These are phyloP conservation scores for Cerastis rubricosa DNA, from an alignment of 2,888 invertebrate species.

Conservation along the genomic window DNA sequence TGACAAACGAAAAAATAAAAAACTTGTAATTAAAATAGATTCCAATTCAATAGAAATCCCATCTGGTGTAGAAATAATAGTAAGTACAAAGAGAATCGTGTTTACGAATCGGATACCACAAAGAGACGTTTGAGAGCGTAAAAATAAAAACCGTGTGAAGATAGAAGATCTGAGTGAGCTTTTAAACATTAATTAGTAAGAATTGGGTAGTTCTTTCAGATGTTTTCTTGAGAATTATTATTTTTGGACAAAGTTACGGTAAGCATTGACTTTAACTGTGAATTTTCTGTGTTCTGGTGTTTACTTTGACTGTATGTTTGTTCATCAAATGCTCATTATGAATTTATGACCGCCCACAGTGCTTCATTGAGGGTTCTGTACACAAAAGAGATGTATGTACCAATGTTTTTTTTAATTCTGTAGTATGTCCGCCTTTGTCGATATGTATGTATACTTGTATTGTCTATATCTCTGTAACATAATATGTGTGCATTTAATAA, in stretches of 20 bases:
- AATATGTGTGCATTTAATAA: neutral
- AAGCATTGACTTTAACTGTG: neutral
- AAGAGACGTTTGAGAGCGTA: constrained; percentile 55
- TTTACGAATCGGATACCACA: constrained; percentile 66
- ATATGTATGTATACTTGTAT: too few species aligned
- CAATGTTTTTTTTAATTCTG: neutral
- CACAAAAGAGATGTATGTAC: neutral
- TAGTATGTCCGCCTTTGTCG: neutral
- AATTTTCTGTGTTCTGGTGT: constrained; percentile 10
- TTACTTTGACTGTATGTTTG: neutral
- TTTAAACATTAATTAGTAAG: constrained; percentile 56
- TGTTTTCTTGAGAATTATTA: constrained; percentile 23
- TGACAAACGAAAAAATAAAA: too few species aligned
- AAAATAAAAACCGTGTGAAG: constrained; percentile 59
- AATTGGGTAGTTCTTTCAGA: constrained; percentile 39
- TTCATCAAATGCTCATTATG: neutral
- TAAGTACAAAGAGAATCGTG: constrained; percentile 59
- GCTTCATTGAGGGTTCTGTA: neutral
- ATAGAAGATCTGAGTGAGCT: constrained; percentile 59
- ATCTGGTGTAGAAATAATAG: constrained; percentile 58
- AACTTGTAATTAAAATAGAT: constrained; percentile 51
- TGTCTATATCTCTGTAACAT: neutral
- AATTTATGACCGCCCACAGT: neutral
- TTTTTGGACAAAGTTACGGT: constrained; percentile 13
- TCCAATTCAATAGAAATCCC: constrained; percentile 50